Evolutionary conservation across 2,113 vertebrate genomes (phyloP).

Genomic region (Uropsilus gracilis): DNA sequence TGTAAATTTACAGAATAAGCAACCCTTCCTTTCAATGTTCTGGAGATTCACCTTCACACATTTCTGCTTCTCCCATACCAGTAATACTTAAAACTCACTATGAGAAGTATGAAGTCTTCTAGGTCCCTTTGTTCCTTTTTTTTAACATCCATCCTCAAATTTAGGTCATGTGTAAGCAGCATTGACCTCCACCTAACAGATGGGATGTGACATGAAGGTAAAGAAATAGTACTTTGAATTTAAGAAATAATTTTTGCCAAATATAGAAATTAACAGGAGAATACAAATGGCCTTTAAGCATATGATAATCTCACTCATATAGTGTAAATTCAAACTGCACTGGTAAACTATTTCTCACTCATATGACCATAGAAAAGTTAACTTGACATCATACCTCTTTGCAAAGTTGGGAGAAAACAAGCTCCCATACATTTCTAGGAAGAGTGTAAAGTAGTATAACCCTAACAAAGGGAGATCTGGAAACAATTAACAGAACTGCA

Average conservation of each 20-base stretch:
- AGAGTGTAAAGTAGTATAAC: neutral
- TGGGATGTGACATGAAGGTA: neutral
- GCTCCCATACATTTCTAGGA: neutral
- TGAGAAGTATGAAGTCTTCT: neutral
- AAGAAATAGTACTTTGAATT: neutral
- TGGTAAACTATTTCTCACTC: neutral
- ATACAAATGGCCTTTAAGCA: neutral
- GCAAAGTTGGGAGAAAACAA: neutral
- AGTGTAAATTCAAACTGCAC: neutral
- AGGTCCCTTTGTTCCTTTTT: neutral
- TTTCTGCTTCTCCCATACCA: neutral
- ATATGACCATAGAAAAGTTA: neutral
- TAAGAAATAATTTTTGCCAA: neutral
- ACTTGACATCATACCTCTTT: neutral
- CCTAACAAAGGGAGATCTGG: neutral
- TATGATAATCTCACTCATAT: neutral
- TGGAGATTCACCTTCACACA: neutral
- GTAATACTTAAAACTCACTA: neutral
- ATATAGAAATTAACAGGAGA: neutral
- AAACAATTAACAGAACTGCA: conserved; percentile 5
- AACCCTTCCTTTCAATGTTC: neutral
- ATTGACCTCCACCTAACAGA: neutral
- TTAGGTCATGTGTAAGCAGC: neutral
- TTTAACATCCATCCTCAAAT: neutral
- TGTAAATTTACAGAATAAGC: neutral